A percentile compares a stretch with the other conserved stretches of the same genome.
These are phyloP conservation scores for Nezara viridula DNA, from an alignment of 2,888 invertebrate genomes.

Conservation along the genomic window DNA sequence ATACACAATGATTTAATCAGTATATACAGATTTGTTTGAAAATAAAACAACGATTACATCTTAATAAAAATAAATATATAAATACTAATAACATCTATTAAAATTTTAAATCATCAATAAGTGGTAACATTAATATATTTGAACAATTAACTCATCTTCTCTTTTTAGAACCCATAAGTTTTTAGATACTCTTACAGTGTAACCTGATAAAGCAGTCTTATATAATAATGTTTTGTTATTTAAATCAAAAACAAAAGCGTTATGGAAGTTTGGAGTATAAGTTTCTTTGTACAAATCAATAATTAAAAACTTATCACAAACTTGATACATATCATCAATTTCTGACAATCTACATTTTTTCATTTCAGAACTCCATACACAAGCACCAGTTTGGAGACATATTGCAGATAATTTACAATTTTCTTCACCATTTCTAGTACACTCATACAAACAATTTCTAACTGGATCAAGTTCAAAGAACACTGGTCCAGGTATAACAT, in stretches of 20 bases:
- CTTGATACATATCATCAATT: conserved; percentile 49
- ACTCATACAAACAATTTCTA: conserved; percentile 17
- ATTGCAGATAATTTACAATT: conserved; percentile 45
- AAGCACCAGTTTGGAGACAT: conserved; percentile 11
- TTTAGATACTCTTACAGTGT: conserved; percentile 18
- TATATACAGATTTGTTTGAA: background rate
- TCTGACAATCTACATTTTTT: background rate
- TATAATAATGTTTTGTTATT: conserved; percentile 20
- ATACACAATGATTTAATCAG: background rate
- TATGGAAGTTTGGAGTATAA: conserved; percentile 7
- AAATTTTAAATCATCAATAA: conserved; percentile 2
- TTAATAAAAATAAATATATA: conserved; percentile 30
- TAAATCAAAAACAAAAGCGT: conserved; percentile 38
- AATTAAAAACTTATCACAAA: conserved; percentile 53
- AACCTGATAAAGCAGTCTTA: conserved; percentile 34
- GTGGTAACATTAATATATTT: conserved; percentile 25
- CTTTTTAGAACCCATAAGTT: conserved; percentile 50
- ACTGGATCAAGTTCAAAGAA: conserved; percentile 29
- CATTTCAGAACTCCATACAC: conserved; percentile 2
- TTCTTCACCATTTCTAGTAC: background rate
- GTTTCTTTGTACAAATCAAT: conserved; percentile 34
- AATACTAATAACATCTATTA: background rate
- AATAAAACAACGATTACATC: background rate
- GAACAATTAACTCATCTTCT: conserved; percentile 43
- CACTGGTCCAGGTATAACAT: background rate